Evolutionary conservation across 1,140 invertebrate genomes (phyloP), one percentile per base, ranked within the genome.

Genomic region (Bradysia coprophila): DNA sequence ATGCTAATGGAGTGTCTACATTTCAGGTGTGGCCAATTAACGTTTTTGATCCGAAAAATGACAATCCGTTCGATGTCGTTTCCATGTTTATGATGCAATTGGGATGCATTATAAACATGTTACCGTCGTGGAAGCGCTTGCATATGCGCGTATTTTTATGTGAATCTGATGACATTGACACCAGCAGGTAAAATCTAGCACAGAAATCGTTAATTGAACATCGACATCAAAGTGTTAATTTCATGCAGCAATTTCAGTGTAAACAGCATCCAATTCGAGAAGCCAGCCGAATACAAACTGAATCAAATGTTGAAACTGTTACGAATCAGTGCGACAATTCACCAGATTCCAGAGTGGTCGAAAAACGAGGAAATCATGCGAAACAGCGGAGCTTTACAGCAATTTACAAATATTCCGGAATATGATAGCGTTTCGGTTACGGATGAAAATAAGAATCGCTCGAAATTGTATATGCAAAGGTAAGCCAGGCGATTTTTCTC

Each of bases 21-120:
- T n/a, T n/a, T n/a, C n/a, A n/a, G n/a, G n/a, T 98, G 11, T 98
- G 94, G 94, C 88, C 94, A 9, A 76, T 92, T 0, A 90, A 95
- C 55, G 77, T 90, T 45, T 76, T 91, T 46, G 69, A 76, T 49
- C 84, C 85, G 5, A 72, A 70, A 1, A 70, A 76, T 49, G 73
- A 78, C 43, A 78, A 86, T 56, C 70, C 75, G 3, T 89, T 89
- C 59, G 84, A 88, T 42, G 81, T 79, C 50, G 89, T 79, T 32
- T 90, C 78, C 48, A 67, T 98, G 39, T 98, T 98, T 62, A 83
- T 96, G 70, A 76, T 98, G 52, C 95, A 99, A 63, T 60, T 98
- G 38, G 91, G 93, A 2, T 96, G 93, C 51, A 95, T 99, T 43
- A 75, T 97, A 15, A 86, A 92, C 51, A 98, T 98, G 80, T 78